Evolutionary conservation across 2,888 invertebrate genomes (phyloP).

Genomic region (Polydrusus tereticollis): DNA sequence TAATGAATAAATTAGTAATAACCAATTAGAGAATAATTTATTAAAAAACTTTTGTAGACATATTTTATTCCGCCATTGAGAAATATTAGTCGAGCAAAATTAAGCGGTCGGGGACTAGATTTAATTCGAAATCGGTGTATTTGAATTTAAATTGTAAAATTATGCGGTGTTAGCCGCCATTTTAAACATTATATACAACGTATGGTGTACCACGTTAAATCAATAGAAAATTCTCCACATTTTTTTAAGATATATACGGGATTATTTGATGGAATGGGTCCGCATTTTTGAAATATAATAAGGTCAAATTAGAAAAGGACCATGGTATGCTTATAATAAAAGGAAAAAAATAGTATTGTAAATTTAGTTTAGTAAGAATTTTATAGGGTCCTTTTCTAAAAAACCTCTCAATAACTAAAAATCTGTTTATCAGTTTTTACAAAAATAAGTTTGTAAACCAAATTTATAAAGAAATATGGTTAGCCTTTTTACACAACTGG

Average conservation of each 20-base stretch:
- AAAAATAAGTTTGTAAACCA: no score
- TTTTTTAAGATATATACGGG: background rate
- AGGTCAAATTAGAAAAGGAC: no score
- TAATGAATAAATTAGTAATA: conserved; percentile 8
- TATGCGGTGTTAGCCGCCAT: conserved; percentile 26
- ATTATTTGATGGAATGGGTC: background rate
- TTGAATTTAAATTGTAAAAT: conserved; percentile 32
- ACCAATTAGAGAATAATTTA: background rate
- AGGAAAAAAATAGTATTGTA: no score
- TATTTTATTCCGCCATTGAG: conserved; percentile 14
- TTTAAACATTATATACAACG: conserved; percentile 4
- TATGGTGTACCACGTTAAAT: background rate
- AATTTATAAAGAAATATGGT: no score
- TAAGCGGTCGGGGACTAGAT: background rate
- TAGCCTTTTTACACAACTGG: no score
- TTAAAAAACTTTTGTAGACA: conserved; percentile 3
- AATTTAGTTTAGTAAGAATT: no score
- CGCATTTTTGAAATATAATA: no score
- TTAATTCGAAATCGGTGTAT: conserved; percentile 26
- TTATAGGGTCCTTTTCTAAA: no score
- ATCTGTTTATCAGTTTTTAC: no score
- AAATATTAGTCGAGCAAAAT: background rate
- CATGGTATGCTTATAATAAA: no score
- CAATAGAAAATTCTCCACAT: background rate
- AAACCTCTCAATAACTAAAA: no score